Evolutionary conservation across 1,140 invertebrate genomes (phyloP).

Genomic region (Camponotus floridanus): DNA sequence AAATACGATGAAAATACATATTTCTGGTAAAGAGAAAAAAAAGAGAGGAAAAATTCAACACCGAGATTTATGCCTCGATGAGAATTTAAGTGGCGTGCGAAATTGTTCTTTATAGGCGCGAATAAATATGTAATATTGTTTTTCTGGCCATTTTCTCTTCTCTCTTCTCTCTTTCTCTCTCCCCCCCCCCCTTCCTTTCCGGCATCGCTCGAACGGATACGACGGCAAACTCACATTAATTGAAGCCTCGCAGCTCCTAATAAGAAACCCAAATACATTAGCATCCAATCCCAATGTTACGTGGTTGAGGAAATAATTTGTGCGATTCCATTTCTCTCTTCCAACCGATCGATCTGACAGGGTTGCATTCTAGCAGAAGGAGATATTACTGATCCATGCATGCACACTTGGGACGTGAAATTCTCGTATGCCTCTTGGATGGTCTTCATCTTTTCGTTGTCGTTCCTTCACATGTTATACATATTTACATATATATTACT

Average conservation of each 20-base stretch:
- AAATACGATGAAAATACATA: not conserved
- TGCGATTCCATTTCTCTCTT: conserved; percentile 53
- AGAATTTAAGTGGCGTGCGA: not conserved
- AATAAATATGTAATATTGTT: not conserved
- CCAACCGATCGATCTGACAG: conserved; percentile 6
- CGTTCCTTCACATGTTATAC: not conserved
- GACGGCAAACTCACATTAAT: conserved; percentile 73
- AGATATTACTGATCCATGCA: not conserved
- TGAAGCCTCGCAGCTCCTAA: conserved; percentile 75
- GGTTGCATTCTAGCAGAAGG: not conserved
- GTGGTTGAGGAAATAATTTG: conserved; percentile 64
- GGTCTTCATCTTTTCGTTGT: not conserved
- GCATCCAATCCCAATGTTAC: conserved; percentile 67
- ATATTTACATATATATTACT: too few species aligned
- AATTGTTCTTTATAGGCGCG: not conserved
- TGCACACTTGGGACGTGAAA: not conserved
- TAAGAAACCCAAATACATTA: conserved; percentile 76
- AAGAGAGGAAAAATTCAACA: not conserved
- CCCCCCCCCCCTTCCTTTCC: not conserved
- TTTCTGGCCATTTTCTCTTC: not conserved
- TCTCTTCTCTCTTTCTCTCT: not conserved
- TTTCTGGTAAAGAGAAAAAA: not conserved
- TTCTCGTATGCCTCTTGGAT: not conserved
- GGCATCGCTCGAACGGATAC: conserved; percentile 34
- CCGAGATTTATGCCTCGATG: not conserved